Percentiles rank a stretch among this genome's conserved stretches.
phyloP scores from a whole-genome alignment of 2,113 vertebrate genomes.

The Podiceps cristatus region DNA sequence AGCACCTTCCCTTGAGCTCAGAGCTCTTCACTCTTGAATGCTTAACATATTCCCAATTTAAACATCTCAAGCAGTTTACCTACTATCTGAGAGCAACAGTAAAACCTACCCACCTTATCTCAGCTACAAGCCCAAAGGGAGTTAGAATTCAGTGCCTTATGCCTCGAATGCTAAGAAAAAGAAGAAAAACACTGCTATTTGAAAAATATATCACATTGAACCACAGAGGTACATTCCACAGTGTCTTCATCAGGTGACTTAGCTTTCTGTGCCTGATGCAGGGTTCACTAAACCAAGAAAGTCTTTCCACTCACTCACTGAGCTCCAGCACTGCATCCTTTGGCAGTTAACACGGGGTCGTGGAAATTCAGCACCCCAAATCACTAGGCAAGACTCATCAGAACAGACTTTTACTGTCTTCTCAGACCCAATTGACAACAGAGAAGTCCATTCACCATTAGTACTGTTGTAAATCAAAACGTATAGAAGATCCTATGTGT shows the following conservation, averaged over 20 bases:
- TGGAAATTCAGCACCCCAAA: background rate
- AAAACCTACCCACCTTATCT: conserved; percentile 35
- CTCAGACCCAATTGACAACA: rapidly evolving
- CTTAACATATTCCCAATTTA: conserved; percentile 19
- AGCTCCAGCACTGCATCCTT: background rate
- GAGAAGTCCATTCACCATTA: background rate
- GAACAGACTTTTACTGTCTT: background rate
- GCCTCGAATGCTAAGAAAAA: background rate
- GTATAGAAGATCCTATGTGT: background rate
- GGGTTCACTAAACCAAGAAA: conserved; percentile 5
- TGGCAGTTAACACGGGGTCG: background rate
- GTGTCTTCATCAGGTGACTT: background rate
- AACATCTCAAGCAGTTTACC: conserved; percentile 35
- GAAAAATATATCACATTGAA: background rate
- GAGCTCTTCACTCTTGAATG: background rate
- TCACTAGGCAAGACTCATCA: background rate
- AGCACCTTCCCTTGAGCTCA: background rate
- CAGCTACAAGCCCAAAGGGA: conserved; percentile 48
- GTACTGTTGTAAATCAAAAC: background rate
- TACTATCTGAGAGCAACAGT: background rate
- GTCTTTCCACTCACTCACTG: background rate
- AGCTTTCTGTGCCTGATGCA: background rate
- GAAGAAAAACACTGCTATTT: background rate
- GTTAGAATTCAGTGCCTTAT: background rate
- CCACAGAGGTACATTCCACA: background rate